phyloP scores from a whole-genome alignment of 2,888 invertebrate species.

The Neocrepidodera transversa region DNA sequence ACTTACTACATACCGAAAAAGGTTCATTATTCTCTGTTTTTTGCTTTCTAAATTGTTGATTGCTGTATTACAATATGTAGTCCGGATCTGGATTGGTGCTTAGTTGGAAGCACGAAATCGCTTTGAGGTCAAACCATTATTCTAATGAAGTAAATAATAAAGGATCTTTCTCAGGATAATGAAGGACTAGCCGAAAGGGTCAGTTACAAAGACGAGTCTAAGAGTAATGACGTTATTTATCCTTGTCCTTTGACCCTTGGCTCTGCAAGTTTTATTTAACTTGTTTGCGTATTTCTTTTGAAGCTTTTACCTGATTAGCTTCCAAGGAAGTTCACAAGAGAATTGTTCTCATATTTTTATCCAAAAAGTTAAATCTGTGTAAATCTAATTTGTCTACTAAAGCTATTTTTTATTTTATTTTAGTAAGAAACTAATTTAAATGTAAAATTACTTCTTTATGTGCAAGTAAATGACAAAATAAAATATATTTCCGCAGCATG shows the following conservation, averaged over 20 bases:
- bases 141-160: slow-evolving; percentile 46
- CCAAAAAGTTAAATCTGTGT: no score
- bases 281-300: slow-evolving; percentile 26
- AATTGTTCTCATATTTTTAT: no score
- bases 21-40: no score
- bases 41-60: no score
- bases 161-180: slow-evolving; percentile 45
- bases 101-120: slow-evolving; percentile 21
- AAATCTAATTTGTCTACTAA: no score
- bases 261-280: slow-evolving; percentile 12
- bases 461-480: no score
- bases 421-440: no score
- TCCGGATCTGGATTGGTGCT: neutral
- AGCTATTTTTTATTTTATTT: no score
- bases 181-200: slow-evolving; percentile 45
- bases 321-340: neutral
- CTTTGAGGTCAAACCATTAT: slow-evolving; percentile 38
- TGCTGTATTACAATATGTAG: no score
- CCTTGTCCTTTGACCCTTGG: slow-evolving; percentile 38
- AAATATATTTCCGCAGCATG: no score
- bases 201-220: slow-evolving; percentile 40
- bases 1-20: no score
- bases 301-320: slow-evolving; percentile 36
- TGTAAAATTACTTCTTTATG: no score
- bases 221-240: slow-evolving; percentile 47